Percentiles rank a stretch among this genome's conserved stretches.
These are phyloP conservation scores for Zygogramma bicolorata DNA, from an alignment of 2,888 invertebrate species.

Conservation along the genomic window DNA sequence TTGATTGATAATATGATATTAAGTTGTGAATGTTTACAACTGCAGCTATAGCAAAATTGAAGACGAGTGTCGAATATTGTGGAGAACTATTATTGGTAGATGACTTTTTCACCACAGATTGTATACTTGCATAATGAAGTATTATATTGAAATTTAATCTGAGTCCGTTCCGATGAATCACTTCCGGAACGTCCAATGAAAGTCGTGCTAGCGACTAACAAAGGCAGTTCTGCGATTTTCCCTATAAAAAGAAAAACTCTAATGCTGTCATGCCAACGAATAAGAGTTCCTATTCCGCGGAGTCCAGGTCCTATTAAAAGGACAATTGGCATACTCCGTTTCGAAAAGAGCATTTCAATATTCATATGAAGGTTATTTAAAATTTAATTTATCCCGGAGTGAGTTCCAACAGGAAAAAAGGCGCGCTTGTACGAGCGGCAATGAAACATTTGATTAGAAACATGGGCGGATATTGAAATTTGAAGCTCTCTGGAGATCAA, in stretches of 20 bases:
- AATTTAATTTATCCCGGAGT: constrained; percentile 32
- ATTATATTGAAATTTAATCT: not conserved
- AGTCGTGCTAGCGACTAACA: not conserved
- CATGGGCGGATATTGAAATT: constrained; percentile 32
- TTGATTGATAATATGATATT: no score
- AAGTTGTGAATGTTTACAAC: no score
- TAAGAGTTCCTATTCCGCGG: not conserved
- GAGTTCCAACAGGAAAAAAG: constrained; percentile 19
- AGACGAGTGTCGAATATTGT: no score
- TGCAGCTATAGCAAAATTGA: no score
- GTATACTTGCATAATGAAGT: no score
- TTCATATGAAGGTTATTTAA: constrained; percentile 35
- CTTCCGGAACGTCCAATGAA: not conserved
- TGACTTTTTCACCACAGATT: no score
- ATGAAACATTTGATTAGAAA: constrained; percentile 32
- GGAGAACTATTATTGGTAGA: no score
- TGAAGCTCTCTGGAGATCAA: constrained; percentile 41
- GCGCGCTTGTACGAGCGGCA: constrained; percentile 5
- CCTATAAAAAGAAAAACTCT: not conserved
- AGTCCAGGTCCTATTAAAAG: constrained; percentile 15
- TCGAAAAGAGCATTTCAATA: constrained; percentile 8
- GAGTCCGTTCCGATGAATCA: not conserved
- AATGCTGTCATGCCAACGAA: not conserved
- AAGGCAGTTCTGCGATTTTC: not conserved
- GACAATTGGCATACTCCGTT: not conserved